Conservation (phyloP, 2,888 invertebrate species). For the Campaea margaritaria region DNA sequence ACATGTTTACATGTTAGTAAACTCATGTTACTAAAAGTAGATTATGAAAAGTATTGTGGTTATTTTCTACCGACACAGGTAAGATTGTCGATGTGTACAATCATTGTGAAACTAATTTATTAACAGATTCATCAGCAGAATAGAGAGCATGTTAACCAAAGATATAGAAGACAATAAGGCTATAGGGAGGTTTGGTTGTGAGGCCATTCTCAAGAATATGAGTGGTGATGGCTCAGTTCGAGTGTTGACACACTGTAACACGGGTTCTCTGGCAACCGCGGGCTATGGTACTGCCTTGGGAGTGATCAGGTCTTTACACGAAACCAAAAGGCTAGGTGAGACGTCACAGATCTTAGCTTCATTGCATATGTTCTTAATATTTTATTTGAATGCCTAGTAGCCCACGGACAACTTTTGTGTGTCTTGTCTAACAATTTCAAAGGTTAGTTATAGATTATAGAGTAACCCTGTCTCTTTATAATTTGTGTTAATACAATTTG, state of each 20-base stretch:
- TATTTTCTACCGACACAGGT: conserved; percentile 3
- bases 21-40: too few species aligned
- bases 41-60: background rate
- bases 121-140: conserved; percentile 89
- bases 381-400: background rate
- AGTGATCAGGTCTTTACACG: conserved; percentile 94
- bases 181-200: conserved; percentile 94
- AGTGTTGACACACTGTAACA: conserved; percentile 98
- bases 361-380: background rate
- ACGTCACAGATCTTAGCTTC: conserved; percentile 11
- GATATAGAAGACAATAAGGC: conserved; percentile 95
- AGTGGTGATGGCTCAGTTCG: conserved; percentile 87
- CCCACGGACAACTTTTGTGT: background rate
- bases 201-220: conserved; percentile 87
- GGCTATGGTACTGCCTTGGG: conserved; percentile 99
- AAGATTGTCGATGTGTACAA: conserved; percentile 11
- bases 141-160: conserved; percentile 93
- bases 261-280: conserved; percentile 98
- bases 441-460: too few species aligned
- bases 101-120: conserved; percentile 50
- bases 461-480: too few species aligned
- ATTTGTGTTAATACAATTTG: too few species aligned
- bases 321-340: conserved; percentile 89
- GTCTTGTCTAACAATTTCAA: background rate
- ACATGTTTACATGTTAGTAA: too few species aligned